Percentiles rank a stretch among this genome's conserved stretches.
phyloP scores from a whole-genome alignment of 2,113 vertebrate species.

The Pogonocichla stellata region DNA sequence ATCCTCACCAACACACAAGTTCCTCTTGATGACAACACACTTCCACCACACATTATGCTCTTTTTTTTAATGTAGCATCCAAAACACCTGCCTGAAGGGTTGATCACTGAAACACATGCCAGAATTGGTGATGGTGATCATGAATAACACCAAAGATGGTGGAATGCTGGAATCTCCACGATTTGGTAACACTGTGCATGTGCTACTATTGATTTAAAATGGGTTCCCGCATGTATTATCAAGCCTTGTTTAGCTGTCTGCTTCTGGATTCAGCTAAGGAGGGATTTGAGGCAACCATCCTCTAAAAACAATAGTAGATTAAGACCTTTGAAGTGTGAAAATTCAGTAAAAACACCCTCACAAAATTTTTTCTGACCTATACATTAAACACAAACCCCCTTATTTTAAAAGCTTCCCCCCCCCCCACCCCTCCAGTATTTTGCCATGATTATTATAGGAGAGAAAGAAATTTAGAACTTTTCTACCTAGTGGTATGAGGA shows the following conservation, averaged over 20 bases:
- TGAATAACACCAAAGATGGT: background rate
- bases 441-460: background rate
- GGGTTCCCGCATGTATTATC: background rate
- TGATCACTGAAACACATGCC: background rate
- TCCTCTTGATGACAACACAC: background rate
- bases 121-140: background rate
- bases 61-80: background rate
- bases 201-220: background rate
- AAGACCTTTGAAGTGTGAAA: background rate
- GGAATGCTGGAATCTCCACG: accelerated
- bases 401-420: background rate
- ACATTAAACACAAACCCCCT: background rate
- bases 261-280: background rate
- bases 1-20: background rate
- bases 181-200: background rate
- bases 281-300: background rate
- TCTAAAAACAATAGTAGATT: background rate
- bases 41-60: background rate
- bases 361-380: background rate
- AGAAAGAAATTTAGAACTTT: background rate
- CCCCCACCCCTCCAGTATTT: background rate
- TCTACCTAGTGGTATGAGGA: background rate
- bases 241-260: background rate
- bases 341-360: background rate
- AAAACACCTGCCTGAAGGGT: background rate